Conservation (phyloP, 1,140 invertebrate genomes). For the Drosophila kohkoa region DNA sequence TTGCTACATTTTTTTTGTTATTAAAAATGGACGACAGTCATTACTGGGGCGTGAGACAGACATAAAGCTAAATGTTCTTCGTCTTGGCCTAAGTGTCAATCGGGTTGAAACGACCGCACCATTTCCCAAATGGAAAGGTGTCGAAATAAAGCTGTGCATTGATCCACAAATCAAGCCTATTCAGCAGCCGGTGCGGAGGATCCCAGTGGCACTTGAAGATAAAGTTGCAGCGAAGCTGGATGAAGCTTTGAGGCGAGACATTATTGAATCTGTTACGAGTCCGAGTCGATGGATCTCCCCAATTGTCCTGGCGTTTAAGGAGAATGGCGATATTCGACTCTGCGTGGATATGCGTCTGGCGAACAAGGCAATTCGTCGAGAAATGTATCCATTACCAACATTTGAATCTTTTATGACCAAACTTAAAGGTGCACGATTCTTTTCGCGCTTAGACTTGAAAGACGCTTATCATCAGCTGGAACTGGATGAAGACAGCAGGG, state of each 20-base stretch:
- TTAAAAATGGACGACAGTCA: constrained; percentile 34
- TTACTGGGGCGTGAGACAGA: constrained; percentile 31
- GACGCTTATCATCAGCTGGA: constrained; percentile 57
- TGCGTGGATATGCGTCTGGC: constrained; percentile 46
- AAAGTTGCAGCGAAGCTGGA: background rate
- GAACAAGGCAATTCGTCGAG: constrained; percentile 33
- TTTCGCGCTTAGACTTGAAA: constrained; percentile 38
- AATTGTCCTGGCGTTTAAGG: constrained; percentile 7
- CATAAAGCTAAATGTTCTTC: constrained; percentile 19
- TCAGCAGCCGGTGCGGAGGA: constrained; percentile 26
- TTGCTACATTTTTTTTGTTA: constrained; percentile 13
- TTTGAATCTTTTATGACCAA: constrained; percentile 43
- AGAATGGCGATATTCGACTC: constrained; percentile 24
- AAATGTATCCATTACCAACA: constrained; percentile 44
- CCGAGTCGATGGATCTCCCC: constrained; percentile 24
- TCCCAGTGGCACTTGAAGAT: constrained; percentile 21
- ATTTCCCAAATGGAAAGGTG: constrained; percentile 26
- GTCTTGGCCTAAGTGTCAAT: constrained; percentile 1
- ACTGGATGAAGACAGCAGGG: constrained; percentile 27
- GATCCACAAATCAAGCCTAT: constrained; percentile 6
- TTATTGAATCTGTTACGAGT: constrained; percentile 19
- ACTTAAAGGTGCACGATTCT: constrained; percentile 15
- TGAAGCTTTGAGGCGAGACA: constrained; percentile 9
- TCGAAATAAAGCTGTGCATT: constrained; percentile 10
- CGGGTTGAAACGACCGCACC: constrained; percentile 4